These are phyloP conservation scores for Aegypius monachus DNA, from an alignment of 2,113 vertebrate genomes.

Conservation along the genomic window DNA sequence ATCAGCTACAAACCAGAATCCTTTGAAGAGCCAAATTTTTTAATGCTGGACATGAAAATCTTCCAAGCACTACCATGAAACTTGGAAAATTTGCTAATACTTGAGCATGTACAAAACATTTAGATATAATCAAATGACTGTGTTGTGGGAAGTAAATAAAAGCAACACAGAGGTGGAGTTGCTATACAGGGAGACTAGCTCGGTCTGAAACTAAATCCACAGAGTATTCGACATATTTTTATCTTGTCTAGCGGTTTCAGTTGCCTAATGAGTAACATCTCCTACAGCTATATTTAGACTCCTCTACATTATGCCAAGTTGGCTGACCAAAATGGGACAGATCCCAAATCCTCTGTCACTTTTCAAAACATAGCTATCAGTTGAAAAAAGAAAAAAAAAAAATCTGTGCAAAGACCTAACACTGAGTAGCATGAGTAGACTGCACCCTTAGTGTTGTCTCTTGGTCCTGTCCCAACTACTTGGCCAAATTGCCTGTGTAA, in stretches of 20 bases:
- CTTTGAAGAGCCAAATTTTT: neutral
- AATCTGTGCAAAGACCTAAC: neutral
- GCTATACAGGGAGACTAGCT: neutral
- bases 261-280: slow-evolving; percentile 17
- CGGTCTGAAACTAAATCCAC: neutral
- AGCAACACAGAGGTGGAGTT: neutral
- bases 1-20: slow-evolving; percentile 5
- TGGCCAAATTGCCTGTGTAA: neutral
- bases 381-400: neutral
- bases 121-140: neutral
- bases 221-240: slow-evolving; percentile 3
- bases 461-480: neutral
- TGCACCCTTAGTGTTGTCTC: neutral
- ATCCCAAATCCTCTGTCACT: neutral
- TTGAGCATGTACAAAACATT: neutral
- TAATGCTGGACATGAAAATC: neutral
- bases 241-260: neutral
- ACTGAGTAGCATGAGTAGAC: neutral
- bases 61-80: neutral
- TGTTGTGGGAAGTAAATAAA: neutral
- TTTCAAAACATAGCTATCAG: neutral
- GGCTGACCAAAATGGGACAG: neutral
- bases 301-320: neutral
- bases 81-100: neutral
- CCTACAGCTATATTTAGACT: slow-evolving; percentile 20